Percentiles rank a stretch among this genome's conserved stretches.
These are phyloP conservation scores for Episyrphus balteatus DNA, from an alignment of 1,140 invertebrate genomes.

Conservation along the genomic window DNA sequence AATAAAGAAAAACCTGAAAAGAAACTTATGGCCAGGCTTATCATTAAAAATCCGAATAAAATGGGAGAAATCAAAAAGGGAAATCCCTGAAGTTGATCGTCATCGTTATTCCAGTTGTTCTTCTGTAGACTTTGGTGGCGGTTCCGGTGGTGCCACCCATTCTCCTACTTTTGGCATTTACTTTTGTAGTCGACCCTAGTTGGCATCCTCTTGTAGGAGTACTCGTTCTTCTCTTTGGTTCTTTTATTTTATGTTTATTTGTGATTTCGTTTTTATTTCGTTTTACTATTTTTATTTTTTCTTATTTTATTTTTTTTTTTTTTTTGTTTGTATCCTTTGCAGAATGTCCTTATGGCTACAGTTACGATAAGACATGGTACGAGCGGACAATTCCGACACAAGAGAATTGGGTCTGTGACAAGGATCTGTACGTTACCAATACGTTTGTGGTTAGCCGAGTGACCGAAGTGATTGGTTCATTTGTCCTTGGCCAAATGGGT, in stretches of 20 bases:
- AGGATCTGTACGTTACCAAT: slow-evolving; percentile 40
- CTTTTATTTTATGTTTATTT: neutral
- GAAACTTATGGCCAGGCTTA: too few relatives aligned
- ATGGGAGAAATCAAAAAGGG: neutral
- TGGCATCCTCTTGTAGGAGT: neutral
- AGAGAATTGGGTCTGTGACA: slow-evolving; percentile 45
- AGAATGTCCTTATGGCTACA: slow-evolving; percentile 42
- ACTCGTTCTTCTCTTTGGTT: neutral
- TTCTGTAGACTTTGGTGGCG: neutral
- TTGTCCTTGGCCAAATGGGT: slow-evolving; percentile 43
- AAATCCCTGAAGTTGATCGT: neutral
- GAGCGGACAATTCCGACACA: slow-evolving; percentile 37
- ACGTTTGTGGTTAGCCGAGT: slow-evolving; percentile 39
- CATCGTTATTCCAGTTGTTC: neutral
- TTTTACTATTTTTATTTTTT: neutral
- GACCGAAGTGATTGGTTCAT: slow-evolving; percentile 41
- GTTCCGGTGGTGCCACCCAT: neutral
- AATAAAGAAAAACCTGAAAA: too few relatives aligned
- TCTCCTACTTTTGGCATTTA: neutral
- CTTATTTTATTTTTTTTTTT: neutral
- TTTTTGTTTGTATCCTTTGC: slow-evolving; percentile 6
- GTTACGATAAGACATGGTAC: slow-evolving; percentile 43
- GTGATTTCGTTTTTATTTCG: neutral
- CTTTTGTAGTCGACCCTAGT: slow-evolving; percentile 2
- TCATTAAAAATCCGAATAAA: neutral